Percentiles rank a stretch among this genome's conserved stretches.
Conservation (phyloP, 2,888 invertebrate species). For the Acleris cristana region DNA sequence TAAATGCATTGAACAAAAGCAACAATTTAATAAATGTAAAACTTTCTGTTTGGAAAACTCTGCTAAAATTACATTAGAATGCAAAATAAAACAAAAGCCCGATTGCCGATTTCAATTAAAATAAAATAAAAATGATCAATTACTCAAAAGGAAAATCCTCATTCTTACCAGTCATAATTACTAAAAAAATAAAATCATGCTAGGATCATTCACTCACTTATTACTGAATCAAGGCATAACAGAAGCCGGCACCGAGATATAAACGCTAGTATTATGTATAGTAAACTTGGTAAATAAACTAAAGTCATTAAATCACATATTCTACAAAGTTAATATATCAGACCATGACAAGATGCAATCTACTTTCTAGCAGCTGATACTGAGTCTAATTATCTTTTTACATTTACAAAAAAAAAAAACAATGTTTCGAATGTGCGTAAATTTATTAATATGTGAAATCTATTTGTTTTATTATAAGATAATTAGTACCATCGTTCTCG, state of each 20-base stretch:
- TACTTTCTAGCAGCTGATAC: conserved; percentile 15
- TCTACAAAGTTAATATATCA: conserved; percentile 2
- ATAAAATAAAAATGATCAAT: too few relatives aligned
- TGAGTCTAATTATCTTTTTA: conserved; percentile 4
- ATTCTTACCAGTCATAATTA: neutral
- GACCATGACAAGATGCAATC: conserved; percentile 4
- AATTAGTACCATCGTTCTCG: conserved; percentile 70
- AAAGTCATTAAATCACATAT: neutral
- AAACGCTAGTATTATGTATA: conserved; percentile 2
- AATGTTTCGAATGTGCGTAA: conserved; percentile 18
- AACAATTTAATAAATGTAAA: neutral
- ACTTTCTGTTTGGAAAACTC: neutral
- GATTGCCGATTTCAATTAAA: too few relatives aligned
- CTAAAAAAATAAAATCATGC: conserved; percentile 16
- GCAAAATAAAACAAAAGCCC: neutral
- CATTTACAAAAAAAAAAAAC: neutral
- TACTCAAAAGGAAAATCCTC: too few relatives aligned
- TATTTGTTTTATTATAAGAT: conserved; percentile 40
- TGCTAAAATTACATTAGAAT: neutral
- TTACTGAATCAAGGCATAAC: conserved; percentile 5
- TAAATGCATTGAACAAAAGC: neutral
- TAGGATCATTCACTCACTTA: neutral
- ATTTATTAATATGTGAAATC: conserved; percentile 6
- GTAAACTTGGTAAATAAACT: conserved; percentile 6
- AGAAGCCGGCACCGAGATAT: neutral